A percentile compares a stretch with the other conserved stretches of the same genome.
These are phyloP conservation scores for Chlamydotis undulata DNA, from an alignment of 2,113 vertebrate species.

Conservation along the genomic window DNA sequence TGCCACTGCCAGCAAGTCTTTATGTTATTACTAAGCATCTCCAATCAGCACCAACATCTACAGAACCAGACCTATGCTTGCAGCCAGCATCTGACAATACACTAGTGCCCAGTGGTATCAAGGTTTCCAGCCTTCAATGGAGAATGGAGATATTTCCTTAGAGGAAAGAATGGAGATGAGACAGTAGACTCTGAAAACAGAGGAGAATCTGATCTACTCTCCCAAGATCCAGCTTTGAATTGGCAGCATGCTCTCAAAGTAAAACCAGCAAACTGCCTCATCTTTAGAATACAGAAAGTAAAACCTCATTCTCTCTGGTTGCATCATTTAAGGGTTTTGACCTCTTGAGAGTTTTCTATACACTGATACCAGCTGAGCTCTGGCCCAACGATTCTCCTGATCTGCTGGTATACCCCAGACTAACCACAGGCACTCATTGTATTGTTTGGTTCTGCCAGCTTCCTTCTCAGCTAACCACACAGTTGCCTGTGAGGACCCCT, in stretches of 20 bases:
- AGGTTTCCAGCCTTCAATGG: not conserved
- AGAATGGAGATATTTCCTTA: not conserved
- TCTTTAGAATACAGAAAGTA: not conserved
- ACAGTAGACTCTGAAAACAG: not conserved
- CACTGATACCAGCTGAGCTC: not conserved
- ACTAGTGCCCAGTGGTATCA: no score
- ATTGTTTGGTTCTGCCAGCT: not conserved
- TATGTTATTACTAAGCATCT: slow-evolving; percentile 53
- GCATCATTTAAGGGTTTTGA: not conserved
- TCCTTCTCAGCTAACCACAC: not conserved
- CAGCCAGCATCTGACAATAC: not conserved
- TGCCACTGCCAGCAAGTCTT: slow-evolving; percentile 58
- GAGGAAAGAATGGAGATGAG: not conserved
- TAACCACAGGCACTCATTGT: not conserved
- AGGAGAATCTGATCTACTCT: not conserved
- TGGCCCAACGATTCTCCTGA: not conserved
- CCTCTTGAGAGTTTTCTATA: not conserved
- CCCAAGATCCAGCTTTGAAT: not conserved
- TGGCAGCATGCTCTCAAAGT: fast-evolving
- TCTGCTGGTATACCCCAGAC: not conserved
- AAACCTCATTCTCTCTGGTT: not conserved
- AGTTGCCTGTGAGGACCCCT: not conserved
- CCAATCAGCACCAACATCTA: not conserved
- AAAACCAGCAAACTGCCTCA: not conserved
- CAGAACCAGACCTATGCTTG: not conserved